Conservation (phyloP, 2,888 invertebrate genomes). For the Maniola hyperantus region DNA sequence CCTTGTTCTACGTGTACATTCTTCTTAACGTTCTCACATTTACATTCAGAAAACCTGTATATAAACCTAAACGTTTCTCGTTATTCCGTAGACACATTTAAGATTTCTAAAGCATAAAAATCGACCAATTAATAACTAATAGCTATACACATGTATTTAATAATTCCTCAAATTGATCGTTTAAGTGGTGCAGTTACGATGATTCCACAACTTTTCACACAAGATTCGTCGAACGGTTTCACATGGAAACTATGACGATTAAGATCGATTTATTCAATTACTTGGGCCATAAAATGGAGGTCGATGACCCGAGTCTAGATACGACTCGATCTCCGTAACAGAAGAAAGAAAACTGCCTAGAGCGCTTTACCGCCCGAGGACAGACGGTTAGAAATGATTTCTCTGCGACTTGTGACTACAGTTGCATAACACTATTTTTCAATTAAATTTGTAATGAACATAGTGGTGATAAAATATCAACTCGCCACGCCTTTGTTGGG, state of each 20-base stretch:
- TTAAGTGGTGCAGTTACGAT: slow-evolving; percentile 47
- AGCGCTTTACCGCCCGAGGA: slow-evolving; percentile 66
- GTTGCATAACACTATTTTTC: slow-evolving; percentile 69
- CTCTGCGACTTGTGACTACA: slow-evolving; percentile 65
- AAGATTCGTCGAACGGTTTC: slow-evolving; percentile 59
- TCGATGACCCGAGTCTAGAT: slow-evolving; percentile 60
- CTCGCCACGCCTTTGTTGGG: slow-evolving; percentile 35
- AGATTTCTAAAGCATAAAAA: slow-evolving; percentile 49
- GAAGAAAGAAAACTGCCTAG: slow-evolving; percentile 72
- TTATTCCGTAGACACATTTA: slow-evolving; percentile 14
- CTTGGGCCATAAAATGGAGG: slow-evolving; percentile 66
- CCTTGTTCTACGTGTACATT: no score
- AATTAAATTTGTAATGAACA: slow-evolving; percentile 54
- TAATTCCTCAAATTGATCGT: slow-evolving; percentile 53
- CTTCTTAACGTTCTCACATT: slow-evolving; percentile 23
- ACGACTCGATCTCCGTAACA: slow-evolving; percentile 60
- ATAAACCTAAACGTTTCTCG: slow-evolving; percentile 45
- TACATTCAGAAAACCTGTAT: slow-evolving; percentile 34
- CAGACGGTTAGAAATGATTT: slow-evolving; percentile 69
- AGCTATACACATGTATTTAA: slow-evolving; percentile 50
- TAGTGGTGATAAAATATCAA: slow-evolving; percentile 37
- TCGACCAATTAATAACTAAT: slow-evolving; percentile 55
- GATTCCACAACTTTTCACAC: slow-evolving; percentile 59
- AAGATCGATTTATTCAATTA: slow-evolving; percentile 72
- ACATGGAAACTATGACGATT: slow-evolving; percentile 68